Base-by-base conservation (phyloP, 35 echinoderm and acorn worm genomes). In the Acanthaster planci region DNA sequence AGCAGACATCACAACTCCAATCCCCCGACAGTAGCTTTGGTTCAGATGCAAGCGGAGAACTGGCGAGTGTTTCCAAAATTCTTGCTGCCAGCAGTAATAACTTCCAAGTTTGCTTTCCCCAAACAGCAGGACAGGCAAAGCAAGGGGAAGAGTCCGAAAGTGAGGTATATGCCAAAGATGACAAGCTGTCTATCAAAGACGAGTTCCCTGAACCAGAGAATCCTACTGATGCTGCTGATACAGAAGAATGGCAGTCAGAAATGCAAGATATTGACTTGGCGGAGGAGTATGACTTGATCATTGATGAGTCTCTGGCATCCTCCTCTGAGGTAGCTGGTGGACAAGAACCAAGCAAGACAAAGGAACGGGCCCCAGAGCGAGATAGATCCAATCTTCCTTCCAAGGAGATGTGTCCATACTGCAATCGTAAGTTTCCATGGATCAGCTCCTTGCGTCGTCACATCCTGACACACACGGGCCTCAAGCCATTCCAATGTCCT, bases 401-500 rank as follows among this genome's bases (percentile, higher is more conserved):
- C 19, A 90, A 93, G 40, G 85, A 94, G 60, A 88, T 85, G 42
- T 98, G 95, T 84, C 95, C 95, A 0, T 98, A 98, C 78, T 98
- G 95, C 76, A 83, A 86, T 12, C 80, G 95, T 2, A 93, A 87
- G 31, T 98, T 98, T 68, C 95, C 95, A 10, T 98, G 95, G 95
- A 90, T 98, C 38, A 98, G 95, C 78, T 98, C 95, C 8, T 77
- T 98, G 22, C 60, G 92, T 34, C 80, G 95, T 16, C 95, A 98
- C 81, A 89, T 98, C 67, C 78, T 98, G 29, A 93, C 92, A 40
- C 95, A 98, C 78, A 94, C 95, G 12, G 95, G 95, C 34, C 55
- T 98, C 58, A 98, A 98, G 40, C 95, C 95, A 40, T 98, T 90
- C 76, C 87, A 98, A 52, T 98, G 95, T 80, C 88, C 88, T 56